A percentile compares a stretch with the other conserved stretches of the same genome.
Evolutionary conservation across 2,113 vertebrate species (phyloP).

Genomic region (Apistogramma diplotaenia): DNA sequence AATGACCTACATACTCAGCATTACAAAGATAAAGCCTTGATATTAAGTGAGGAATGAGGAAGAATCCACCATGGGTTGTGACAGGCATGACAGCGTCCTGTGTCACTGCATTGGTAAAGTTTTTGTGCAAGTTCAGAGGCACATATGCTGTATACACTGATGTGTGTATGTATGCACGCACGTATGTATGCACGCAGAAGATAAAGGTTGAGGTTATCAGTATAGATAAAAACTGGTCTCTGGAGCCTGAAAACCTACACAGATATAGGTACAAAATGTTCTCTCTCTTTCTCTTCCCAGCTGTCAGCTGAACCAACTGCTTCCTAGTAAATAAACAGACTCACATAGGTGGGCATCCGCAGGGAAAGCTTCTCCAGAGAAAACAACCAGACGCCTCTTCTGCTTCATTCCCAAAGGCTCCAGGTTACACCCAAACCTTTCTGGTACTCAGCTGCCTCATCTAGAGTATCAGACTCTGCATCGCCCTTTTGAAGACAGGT

Average conservation of each 20-base stretch:
- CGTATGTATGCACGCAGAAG: background rate
- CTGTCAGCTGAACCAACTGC: slow-evolving; percentile 26
- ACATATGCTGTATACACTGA: too few species aligned
- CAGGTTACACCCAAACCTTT: slow-evolving; percentile 1
- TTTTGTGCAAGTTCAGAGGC: background rate
- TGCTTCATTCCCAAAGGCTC: slow-evolving; percentile 9
- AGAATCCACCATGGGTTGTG: background rate
- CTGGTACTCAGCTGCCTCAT: slow-evolving; percentile 11
- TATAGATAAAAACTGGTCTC: background rate
- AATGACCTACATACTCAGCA: background rate
- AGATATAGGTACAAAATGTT: too few species aligned
- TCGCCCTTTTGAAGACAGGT: background rate
- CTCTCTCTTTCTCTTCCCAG: slow-evolving; percentile 30
- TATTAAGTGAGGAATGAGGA: background rate
- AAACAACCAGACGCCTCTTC: background rate
- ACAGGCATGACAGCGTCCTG: background rate
- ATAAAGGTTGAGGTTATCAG: background rate
- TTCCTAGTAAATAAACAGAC: slow-evolving; percentile 44
- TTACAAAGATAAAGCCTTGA: background rate
- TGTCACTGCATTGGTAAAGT: background rate
- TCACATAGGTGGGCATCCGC: slow-evolving; percentile 23
- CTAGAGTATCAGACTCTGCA: background rate
- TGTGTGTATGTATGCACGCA: too few species aligned
- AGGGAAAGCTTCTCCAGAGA: slow-evolving; percentile 30
- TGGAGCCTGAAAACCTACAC: too few species aligned